Percentiles rank a stretch among this genome's conserved stretches.
These are phyloP conservation scores for Nothobranchius furzeri DNA, from an alignment of 2,113 vertebrate species.

Conservation along the genomic window DNA sequence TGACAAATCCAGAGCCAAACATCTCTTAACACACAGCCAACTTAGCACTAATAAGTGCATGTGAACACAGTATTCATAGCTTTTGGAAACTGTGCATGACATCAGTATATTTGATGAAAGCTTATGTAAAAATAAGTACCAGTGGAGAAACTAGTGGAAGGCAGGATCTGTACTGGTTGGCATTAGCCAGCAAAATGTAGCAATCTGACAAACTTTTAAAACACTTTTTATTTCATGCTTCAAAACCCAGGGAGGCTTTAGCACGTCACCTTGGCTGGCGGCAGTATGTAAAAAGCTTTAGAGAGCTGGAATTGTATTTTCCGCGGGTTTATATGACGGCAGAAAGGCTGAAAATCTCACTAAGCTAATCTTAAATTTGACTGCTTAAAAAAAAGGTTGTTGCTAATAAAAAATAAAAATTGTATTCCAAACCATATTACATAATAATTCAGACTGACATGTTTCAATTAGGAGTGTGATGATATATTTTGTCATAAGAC, in stretches of 20 bases:
- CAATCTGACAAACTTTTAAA: neutral
- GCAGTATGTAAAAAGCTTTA: conserved; percentile 11
- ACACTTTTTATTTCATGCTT: neutral
- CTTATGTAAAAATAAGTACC: conserved; percentile 7
- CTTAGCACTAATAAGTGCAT: conserved; percentile 32
- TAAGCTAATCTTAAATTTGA: conserved; percentile 8
- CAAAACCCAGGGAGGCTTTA: conserved; percentile 6
- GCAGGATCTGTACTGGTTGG: neutral
- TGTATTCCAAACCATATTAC: too few relatives aligned
- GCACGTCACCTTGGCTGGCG: conserved; percentile 5
- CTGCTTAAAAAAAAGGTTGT: neutral
- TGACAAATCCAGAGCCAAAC: conserved; percentile 51
- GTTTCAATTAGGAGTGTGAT: too few relatives aligned
- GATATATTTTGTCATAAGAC: too few relatives aligned
- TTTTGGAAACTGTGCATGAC: neutral
- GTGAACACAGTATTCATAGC: conserved; percentile 16
- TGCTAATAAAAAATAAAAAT: neutral
- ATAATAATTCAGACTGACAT: too few relatives aligned
- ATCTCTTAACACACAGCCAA: conserved; percentile 48
- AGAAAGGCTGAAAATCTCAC: conserved; percentile 5
- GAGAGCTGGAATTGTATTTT: neutral
- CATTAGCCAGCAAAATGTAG: neutral
- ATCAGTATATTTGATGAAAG: neutral
- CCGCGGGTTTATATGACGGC: neutral
- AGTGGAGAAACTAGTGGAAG: neutral